Evolutionary conservation across 1,140 invertebrate species (phyloP), one percentile per base, ranked within the genome.

Genomic region (Drosophila kohkoa): DNA sequence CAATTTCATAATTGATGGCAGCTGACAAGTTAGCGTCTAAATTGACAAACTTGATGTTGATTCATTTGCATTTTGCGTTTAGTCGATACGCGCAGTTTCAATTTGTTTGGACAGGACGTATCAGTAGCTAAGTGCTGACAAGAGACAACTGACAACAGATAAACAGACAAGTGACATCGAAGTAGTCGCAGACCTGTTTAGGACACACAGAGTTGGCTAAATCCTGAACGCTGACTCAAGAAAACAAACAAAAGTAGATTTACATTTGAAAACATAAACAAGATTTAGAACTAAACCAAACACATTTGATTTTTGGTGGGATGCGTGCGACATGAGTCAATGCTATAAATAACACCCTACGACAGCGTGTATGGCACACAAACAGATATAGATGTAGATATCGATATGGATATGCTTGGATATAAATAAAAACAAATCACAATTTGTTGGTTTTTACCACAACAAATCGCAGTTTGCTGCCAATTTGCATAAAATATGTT

Each of bases 401-500:
- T 46, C 51, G 55, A 71, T 81, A 67, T 74, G 51, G 66, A 25
- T 69, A 71, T 71, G 48, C 32, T 49, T 49, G 45, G 54, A 38
- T 59, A 57, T 41, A 64, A 48, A 65, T 60, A 78, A 57, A 69
- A 65, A 72, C 72, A 70, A 73, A 80, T 79, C 59, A 71, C 60
- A 80, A 59, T 83, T 83, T 74, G 54, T 57, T 75, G 80, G 69
- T 75, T 88, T 25, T 83, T 87, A 64, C 63, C 66, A 75, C 48
- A 64, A 62, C 45, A 13, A 45, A 71, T 48, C 35, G 30, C 52
- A 63, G 20, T 52, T 11, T 38, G 63, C 15, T 20, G 6, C 8
- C 67, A 52, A 89, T 89, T 88, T 71, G 81, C 83, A 88, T 88
- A 88, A 73, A 65, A 85, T 73, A 73, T 78, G 69, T 68, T 68